Conservation (phyloP, 2,797 vertebrate genomes). For the Leuciscus waleckii region DNA sequence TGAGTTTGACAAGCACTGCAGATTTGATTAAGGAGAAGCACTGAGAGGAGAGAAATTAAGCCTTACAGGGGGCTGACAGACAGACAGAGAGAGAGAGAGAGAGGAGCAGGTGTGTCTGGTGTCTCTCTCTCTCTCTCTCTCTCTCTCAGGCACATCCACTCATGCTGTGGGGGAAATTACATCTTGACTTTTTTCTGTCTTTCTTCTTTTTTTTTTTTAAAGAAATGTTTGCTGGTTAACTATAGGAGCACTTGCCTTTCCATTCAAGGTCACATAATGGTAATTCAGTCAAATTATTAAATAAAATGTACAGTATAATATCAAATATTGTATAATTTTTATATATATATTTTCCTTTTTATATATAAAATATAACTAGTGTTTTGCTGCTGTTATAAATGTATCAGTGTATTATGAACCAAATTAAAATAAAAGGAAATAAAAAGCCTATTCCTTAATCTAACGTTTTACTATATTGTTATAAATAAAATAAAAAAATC, state of each 20-base stretch:
- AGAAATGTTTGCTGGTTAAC: constrained; percentile 54
- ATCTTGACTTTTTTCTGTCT: neutral
- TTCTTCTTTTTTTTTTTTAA: neutral
- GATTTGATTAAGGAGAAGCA: constrained; percentile 76
- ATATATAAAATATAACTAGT: too few species aligned
- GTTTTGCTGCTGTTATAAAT: too few species aligned
- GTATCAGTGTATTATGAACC: too few species aligned
- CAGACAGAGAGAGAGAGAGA: neutral
- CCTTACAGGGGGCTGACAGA: constrained; percentile 44
- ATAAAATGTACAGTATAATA: neutral
- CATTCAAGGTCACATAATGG: constrained; percentile 40
- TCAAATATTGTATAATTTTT: neutral
- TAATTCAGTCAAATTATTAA: neutral
- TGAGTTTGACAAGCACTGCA: constrained; percentile 72
- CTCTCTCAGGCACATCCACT: neutral
- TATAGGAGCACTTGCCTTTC: constrained; percentile 59
- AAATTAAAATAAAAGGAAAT: too few species aligned
- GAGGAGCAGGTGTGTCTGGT: too few species aligned
- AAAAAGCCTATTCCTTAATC: neutral
- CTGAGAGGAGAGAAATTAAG: constrained; percentile 63
- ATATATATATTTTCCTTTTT: too few species aligned
- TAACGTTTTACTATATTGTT: neutral
- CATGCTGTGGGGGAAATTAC: constrained; percentile 18
- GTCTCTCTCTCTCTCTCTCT: too few species aligned
- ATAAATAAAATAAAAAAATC: neutral